Evolutionary conservation across 2,797 vertebrate genomes (phyloP), one percentile per base, ranked within the genome.

Genomic region (Mormyrus proboscirostris): DNA sequence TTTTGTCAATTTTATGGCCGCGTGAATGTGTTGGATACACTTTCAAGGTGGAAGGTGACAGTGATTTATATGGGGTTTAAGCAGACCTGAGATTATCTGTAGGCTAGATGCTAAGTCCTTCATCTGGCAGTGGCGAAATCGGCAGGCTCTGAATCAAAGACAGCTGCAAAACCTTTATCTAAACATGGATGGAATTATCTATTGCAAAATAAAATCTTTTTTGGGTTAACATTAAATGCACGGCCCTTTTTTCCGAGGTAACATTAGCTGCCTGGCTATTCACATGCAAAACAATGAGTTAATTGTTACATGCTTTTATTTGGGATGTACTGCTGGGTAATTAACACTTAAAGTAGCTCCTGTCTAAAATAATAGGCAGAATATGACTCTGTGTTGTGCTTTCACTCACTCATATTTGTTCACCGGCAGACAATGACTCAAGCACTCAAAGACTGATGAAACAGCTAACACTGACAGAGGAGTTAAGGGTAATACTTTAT

Each of bases 31-130:
- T 86, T 86, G 50, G 84, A 55, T 51, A 38, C 85, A 25, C 85
- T 86, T 50, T 86, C 85, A 86, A 86, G 85, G 85, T 86, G 85
- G 85, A 86, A 86, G 25, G 50, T 86, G 85, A 86, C 85, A 86
- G 85, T 86, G 85, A 86, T 86, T 86, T 86, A 86, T 86, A 86
- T 29, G 29, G 85, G 50, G 51, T 57, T 2, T 33, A 38, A 29
- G 50, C 29, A 51, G 51, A 57, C 51, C 47, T 57, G 25, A 86
- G 85, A 51, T 86, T 86, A 86, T 86, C 85, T 55, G 85, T 38
- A 19, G 50, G 50, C 29, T 55, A 86, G 51, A 86, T 65, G 22
- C 59, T 88, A 73, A 69, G 62, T 33, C 41, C 86, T 29, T 87
- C 86, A 59, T 51, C 33, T 55, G 86, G 33, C 86, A 87, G 38